Percentiles rank a stretch among this genome's conserved stretches.
Conservation (phyloP, 2,888 invertebrate genomes). For the Yponomeuta malinellus region DNA sequence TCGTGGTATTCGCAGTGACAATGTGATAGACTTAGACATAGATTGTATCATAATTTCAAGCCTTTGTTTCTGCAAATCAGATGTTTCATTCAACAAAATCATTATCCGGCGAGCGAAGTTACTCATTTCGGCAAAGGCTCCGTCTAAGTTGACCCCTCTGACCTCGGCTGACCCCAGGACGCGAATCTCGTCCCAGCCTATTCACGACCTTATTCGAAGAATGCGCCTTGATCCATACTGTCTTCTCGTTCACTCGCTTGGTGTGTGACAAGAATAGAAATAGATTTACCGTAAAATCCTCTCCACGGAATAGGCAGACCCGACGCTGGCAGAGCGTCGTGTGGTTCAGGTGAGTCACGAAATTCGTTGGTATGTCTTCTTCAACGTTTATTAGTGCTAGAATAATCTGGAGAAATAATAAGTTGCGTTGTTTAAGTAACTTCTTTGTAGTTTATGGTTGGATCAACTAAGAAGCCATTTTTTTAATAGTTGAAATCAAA, state of each 20-base stretch:
- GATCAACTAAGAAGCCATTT: too few species aligned
- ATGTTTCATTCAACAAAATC: constrained; percentile 6
- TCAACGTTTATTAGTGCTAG: background rate
- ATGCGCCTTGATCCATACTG: background rate
- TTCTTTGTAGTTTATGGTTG: background rate
- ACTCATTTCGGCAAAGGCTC: constrained; percentile 20
- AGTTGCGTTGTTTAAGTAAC: background rate
- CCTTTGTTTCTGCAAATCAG: background rate
- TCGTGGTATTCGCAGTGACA: too few species aligned
- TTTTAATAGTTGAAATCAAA: background rate
- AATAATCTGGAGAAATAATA: background rate
- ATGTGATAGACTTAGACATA: too few species aligned
- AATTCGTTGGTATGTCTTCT: constrained; percentile 3
- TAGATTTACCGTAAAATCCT: background rate
- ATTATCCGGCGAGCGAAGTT: constrained; percentile 21
- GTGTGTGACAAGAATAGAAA: background rate
- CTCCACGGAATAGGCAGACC: background rate
- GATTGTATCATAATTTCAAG: background rate
- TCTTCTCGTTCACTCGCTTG: background rate
- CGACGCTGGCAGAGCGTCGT: background rate
- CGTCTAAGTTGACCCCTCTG: constrained; percentile 63
- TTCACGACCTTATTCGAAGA: background rate
- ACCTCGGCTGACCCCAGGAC: constrained; percentile 58
- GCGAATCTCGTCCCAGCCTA: constrained; percentile 10
- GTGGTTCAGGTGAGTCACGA: background rate